Evolutionary conservation across 1,140 invertebrate genomes (phyloP).

Genomic region (Forficula auricularia): DNA sequence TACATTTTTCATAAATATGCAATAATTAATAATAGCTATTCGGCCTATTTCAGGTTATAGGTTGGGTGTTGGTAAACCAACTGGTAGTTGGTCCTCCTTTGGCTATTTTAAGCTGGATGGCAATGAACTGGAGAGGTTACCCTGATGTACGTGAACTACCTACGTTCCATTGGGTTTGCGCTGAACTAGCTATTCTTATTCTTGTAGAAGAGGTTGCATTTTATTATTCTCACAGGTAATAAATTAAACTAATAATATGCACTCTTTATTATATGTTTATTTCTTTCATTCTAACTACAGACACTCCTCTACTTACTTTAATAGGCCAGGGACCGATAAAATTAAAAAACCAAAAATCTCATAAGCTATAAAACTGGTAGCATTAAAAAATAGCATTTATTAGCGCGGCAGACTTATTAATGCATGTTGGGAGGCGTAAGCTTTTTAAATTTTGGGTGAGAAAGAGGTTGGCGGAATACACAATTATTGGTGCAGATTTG

Average conservation of each 20-base stretch:
- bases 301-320: no score
- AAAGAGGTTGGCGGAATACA: no score
- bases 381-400: no score
- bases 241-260: conserved; percentile 6
- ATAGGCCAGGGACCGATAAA: background rate
- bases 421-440: no score
- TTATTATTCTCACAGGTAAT: conserved; percentile 69
- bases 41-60: conserved; percentile 40
- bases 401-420: no score
- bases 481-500: no score
- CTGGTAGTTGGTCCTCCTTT: conserved; percentile 49
- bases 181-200: conserved; percentile 58
- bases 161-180: conserved; percentile 65
- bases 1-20: no score
- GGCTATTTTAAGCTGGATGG: conserved; percentile 37
- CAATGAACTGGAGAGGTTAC: conserved; percentile 50
- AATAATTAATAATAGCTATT: no score
- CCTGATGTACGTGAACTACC: conserved; percentile 49
- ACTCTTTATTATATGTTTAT: conserved; percentile 7
- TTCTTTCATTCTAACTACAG: no score
- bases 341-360: no score
- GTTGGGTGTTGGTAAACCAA: conserved; percentile 61
- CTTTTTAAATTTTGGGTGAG: no score
- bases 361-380: no score
- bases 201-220: conserved; percentile 69